phyloP scores from a whole-genome alignment of 2,113 vertebrate genomes.

The Xiphorhynchus elegans region DNA sequence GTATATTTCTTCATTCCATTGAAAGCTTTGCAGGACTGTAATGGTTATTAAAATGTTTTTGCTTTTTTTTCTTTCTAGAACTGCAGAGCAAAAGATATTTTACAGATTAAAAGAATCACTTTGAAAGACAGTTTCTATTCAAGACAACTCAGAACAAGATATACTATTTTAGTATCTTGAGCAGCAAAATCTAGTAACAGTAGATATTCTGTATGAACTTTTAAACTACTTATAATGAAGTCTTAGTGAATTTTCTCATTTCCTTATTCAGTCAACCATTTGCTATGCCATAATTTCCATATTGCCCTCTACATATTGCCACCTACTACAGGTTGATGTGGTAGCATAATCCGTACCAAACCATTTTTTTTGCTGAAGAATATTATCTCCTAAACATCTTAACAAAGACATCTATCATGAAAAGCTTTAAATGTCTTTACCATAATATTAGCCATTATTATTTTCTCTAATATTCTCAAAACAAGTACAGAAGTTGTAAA shows the following conservation, averaged over 20 bases:
- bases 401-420: not conserved
- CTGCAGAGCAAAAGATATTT: not conserved
- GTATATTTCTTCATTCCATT: not conserved
- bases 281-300: not conserved
- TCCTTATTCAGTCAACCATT: not conserved
- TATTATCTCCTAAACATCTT: not conserved
- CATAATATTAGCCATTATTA: not conserved
- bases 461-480: not conserved
- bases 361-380: accelerated
- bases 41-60: not conserved
- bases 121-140: not conserved
- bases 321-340: not conserved
- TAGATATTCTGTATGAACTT: not conserved
- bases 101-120: no score
- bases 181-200: not conserved
- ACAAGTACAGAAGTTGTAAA: not conserved
- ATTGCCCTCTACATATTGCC: not conserved
- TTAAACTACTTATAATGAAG: not conserved
- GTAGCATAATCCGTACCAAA: not conserved
- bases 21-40: not conserved
- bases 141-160: not conserved
- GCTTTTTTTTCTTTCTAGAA: not conserved
- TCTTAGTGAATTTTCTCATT: not conserved
- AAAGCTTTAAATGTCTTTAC: not conserved
- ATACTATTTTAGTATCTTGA: not conserved